A percentile compares a stretch with the other conserved stretches of the same genome.
These are phyloP conservation scores for Phenganax subtilis DNA, from an alignment of 92 coral and sea anemone species.

Conservation along the genomic window DNA sequence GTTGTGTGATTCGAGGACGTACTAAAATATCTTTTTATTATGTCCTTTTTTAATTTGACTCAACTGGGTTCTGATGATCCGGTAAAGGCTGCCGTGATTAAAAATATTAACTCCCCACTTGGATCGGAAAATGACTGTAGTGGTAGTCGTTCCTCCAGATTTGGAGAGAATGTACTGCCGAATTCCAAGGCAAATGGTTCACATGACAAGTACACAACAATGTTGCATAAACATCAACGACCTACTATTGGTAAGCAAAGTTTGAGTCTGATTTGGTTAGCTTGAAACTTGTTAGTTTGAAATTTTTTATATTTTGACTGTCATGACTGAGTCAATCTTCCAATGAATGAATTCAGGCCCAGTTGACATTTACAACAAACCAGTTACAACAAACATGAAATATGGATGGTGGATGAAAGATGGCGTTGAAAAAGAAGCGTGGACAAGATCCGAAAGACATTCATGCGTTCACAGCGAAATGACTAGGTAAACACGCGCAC, in stretches of 20 bases:
- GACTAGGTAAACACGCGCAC: constrained; percentile 67
- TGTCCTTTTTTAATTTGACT: constrained; percentile 95
- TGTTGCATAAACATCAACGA: constrained; percentile 87
- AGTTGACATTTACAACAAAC: constrained; percentile 80
- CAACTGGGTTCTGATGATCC: constrained; percentile 84
- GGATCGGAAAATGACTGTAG: constrained; percentile 40
- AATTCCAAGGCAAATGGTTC: constrained; percentile 97
- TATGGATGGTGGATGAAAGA: constrained; percentile 97
- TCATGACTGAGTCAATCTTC: too few species aligned
- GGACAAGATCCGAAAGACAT: constrained; percentile 79
- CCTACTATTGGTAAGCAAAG: constrained; percentile 60
- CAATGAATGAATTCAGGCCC: constrained; percentile 57
- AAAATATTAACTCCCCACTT: constrained; percentile 18
- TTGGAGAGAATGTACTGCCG: constrained; percentile 70
- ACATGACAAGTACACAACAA: constrained; percentile 75
- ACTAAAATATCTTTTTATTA: background rate
- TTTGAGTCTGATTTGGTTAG: too few species aligned
- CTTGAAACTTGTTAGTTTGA: too few species aligned
- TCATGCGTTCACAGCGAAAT: constrained; percentile 89
- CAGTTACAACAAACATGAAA: constrained; percentile 70
- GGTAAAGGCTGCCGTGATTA: constrained; percentile 63
- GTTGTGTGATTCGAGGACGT: background rate
- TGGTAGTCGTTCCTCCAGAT: constrained; percentile 46
- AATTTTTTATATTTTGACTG: too few species aligned
- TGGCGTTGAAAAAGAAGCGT: constrained; percentile 77